Evolutionary conservation across 1,140 invertebrate genomes (phyloP).

Genomic region (Drosophila lacteicornis): DNA sequence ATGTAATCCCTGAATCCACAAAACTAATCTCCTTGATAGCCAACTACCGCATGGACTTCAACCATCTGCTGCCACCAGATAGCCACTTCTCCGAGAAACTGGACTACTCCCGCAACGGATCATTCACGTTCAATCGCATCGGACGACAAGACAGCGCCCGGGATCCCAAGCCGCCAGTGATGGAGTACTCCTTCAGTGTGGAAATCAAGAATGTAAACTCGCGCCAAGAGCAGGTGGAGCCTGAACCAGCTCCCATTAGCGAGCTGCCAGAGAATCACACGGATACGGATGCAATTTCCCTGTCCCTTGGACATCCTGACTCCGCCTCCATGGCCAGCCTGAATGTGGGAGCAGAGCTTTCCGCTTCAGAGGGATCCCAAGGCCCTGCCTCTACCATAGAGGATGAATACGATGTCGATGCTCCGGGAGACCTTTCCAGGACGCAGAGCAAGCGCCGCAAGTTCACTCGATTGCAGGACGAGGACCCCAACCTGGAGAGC

Average conservation of each 20-base stretch:
- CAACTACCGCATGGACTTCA: conserved; percentile 74
- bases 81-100: conserved; percentile 41
- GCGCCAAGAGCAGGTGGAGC: conserved; percentile 1
- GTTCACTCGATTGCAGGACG: conserved; percentile 11
- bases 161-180: conserved; percentile 54
- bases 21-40: conserved; percentile 17
- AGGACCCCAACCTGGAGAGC: neutral
- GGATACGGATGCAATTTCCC: neutral
- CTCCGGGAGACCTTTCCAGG: neutral
- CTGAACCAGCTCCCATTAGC: conserved; percentile 10
- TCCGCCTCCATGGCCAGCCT: conserved; percentile 29
- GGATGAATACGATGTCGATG: neutral
- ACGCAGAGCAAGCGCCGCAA: conserved; percentile 31
- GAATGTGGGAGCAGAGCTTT: conserved; percentile 52
- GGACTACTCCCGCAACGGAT: conserved; percentile 38
- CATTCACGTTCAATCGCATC: conserved; percentile 66
- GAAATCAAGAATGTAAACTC: conserved; percentile 53
- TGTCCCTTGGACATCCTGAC: neutral
- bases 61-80: conserved; percentile 59
- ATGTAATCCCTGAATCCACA: no score
- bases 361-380: conserved; percentile 37
- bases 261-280: conserved; percentile 29
- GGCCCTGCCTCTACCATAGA: neutral
- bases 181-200: conserved; percentile 67
- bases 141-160: conserved; percentile 54